These are phyloP conservation scores for Sylvilagus floridanus DNA, from an alignment of 2,797 vertebrate genomes.

Conservation along the genomic window DNA sequence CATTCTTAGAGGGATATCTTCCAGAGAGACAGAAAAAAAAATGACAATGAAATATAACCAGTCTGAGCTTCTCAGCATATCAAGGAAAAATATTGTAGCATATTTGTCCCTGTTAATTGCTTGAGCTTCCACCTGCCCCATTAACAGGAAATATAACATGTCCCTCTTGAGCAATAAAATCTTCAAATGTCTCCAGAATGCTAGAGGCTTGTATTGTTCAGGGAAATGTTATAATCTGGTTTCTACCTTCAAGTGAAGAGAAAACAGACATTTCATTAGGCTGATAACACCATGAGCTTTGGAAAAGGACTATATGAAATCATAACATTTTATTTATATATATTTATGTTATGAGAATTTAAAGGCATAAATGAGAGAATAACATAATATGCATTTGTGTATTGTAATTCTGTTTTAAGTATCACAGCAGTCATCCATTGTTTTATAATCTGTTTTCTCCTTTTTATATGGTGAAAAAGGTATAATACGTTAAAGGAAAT, in stretches of 20 bases:
- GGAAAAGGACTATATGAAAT: background rate
- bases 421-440: background rate
- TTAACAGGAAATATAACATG: constrained; percentile 43
- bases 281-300: background rate
- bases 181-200: constrained; percentile 20
- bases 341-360: background rate
- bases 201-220: background rate
- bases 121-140: background rate
- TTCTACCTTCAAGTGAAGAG: background rate
- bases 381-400: background rate
- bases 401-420: background rate
- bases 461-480: background rate
- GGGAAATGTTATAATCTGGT: background rate
- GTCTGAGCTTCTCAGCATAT: background rate
- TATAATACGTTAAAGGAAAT: background rate
- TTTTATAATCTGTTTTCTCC: background rate
- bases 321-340: background rate
- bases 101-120: constrained; percentile 18
- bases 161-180: background rate
- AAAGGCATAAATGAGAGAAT: background rate
- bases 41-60: background rate
- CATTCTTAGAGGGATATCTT: constrained; percentile 39
- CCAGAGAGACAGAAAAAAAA: background rate
- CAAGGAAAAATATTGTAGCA: constrained; percentile 34
- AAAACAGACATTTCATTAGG: background rate